These are phyloP conservation scores for Cladorhizidae sp. DNA, from an alignment of 37 sponge, comb jelly and placozoan species.

Conservation along the genomic window DNA sequence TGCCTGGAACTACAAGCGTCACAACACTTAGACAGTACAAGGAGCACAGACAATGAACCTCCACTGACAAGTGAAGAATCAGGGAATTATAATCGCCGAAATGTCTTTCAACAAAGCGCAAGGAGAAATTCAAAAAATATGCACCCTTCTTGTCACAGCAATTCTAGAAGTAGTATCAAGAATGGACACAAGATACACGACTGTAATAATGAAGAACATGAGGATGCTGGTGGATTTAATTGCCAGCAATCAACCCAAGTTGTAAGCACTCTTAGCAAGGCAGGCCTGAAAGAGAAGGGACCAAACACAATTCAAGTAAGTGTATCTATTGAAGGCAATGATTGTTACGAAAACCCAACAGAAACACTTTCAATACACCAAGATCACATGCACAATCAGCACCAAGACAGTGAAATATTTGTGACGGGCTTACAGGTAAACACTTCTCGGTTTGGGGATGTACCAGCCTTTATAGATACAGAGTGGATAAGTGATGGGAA, in stretches of 20 bases:
- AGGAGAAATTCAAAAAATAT: too few relatives aligned
- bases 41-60: too few relatives aligned
- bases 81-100: too few relatives aligned
- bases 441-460: not conserved
- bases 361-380: conserved; percentile 10
- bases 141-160: too few relatives aligned
- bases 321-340: not conserved
- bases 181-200: too few relatives aligned
- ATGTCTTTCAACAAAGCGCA: too few relatives aligned
- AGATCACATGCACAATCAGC: not conserved
- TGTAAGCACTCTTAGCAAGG: not conserved
- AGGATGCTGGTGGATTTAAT: not conserved
- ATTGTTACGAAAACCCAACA: not conserved
- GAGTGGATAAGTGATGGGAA: not conserved
- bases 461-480: not conserved
- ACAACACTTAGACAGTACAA: too few relatives aligned
- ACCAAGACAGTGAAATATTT: not conserved
- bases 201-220: not conserved
- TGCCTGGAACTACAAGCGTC: too few relatives aligned
- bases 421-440: not conserved
- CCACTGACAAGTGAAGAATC: too few relatives aligned
- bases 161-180: too few relatives aligned
- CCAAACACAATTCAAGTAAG: not conserved
- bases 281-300: not conserved
- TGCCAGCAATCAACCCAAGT: not conserved